Evolutionary conservation across 2,113 vertebrate species (phyloP).

Genomic region (Barnardius zonarius): DNA sequence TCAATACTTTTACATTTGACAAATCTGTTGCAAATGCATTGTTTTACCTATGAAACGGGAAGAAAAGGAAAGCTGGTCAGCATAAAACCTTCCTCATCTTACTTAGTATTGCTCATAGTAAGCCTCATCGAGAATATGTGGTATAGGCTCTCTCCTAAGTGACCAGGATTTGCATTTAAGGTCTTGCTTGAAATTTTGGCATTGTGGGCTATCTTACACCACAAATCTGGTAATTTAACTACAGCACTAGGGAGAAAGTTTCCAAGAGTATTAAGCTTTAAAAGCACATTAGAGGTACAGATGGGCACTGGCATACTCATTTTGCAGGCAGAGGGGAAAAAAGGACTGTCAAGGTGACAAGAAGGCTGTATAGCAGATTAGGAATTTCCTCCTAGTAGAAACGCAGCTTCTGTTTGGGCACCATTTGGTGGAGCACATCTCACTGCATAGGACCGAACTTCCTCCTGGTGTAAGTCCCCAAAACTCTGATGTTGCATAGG

Average conservation of each 20-base stretch:
- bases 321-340: neutral
- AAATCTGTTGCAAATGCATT: neutral
- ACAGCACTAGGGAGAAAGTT: neutral
- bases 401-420: neutral
- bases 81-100: neutral
- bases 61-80: neutral
- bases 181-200: neutral
- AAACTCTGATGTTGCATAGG: neutral
- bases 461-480: neutral
- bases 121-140: neutral
- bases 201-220: neutral
- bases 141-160: neutral
- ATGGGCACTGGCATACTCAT: neutral
- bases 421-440: neutral
- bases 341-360: neutral
- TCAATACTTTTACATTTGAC: constrained; percentile 39
- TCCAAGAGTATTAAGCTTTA: neutral
- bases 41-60: neutral
- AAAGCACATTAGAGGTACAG: neutral
- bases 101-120: neutral
- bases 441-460: neutral
- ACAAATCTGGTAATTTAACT: neutral
- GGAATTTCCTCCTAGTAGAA: neutral
- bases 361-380: neutral
- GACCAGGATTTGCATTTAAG: neutral